Conservation (phyloP, 2,113 vertebrate species). For the Eptesicus fuscus region DNA sequence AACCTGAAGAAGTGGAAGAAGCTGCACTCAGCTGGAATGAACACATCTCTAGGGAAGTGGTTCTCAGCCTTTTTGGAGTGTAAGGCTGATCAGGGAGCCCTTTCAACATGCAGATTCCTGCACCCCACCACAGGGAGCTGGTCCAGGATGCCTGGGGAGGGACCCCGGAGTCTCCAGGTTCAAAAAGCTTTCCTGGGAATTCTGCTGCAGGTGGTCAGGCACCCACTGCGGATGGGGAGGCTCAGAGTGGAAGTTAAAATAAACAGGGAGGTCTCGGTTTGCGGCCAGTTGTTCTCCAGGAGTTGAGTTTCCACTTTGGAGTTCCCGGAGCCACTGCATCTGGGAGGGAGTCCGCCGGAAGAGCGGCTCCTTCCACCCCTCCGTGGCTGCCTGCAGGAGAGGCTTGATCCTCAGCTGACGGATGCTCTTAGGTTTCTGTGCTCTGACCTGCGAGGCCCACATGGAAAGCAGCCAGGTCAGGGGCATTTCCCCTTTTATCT, state of each 20-base stretch:
- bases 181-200: not conserved
- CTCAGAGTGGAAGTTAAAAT: not conserved
- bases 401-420: not conserved
- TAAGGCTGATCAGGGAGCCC: not conserved
- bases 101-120: not conserved
- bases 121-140: not conserved
- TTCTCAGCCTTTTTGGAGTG: not conserved
- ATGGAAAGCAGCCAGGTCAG: not conserved
- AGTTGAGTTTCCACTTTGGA: not conserved
- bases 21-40: not conserved
- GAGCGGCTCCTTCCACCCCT: not conserved
- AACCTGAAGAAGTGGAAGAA: not conserved
- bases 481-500: not conserved
- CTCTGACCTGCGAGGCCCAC: not conserved
- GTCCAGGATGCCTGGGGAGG: not conserved
- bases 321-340: not conserved
- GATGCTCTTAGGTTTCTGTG: not conserved
- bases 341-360: not conserved
- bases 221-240: not conserved
- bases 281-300: not conserved
- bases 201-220: not conserved
- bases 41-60: not conserved
- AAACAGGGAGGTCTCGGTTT: not conserved
- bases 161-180: not conserved
- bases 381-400: no score